Evolutionary conservation across 2,888 invertebrate genomes (phyloP).

Genomic region (Autographa gamma): DNA sequence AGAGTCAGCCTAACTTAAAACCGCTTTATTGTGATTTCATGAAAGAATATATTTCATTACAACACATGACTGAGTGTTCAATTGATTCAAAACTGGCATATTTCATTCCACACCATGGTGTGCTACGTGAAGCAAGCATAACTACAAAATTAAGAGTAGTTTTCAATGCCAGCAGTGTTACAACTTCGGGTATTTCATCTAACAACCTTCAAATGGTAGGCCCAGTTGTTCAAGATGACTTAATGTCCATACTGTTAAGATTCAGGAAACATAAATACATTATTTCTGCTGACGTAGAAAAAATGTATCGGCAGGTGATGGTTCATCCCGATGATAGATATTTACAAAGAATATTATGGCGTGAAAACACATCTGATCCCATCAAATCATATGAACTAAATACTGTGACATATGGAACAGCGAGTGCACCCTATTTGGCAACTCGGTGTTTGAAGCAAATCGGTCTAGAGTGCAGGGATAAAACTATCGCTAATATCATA

Average conservation of each 20-base stretch:
- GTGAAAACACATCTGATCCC: neutral
- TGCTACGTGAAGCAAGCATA: constrained; percentile 15
- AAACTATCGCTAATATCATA: neutral
- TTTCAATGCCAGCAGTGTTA: constrained; percentile 6
- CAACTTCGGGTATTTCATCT: neutral
- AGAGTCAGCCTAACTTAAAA: constrained; percentile 2
- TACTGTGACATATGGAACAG: constrained; percentile 6
- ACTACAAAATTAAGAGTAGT: constrained; percentile 7
- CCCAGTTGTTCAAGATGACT: constrained; percentile 6
- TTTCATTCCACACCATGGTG: constrained; percentile 20
- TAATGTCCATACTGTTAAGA: constrained; percentile 6
- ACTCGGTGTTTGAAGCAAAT: neutral
- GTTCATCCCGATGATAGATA: neutral
- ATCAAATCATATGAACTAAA: constrained; percentile 8
- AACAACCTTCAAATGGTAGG: constrained; percentile 9
- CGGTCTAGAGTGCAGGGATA: constrained; percentile 1
- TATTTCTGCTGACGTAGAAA: constrained; percentile 8
- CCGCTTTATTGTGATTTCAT: constrained; percentile 11
- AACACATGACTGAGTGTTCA: constrained; percentile 16
- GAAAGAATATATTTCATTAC: constrained; percentile 12
- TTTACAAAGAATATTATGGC: constrained; percentile 13
- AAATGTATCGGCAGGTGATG: constrained; percentile 8
- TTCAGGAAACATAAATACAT: constrained; percentile 7
- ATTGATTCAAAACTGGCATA: constrained; percentile 4
- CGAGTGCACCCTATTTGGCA: constrained; percentile 9